Base-by-base conservation (phyloP, 92 coral and sea anemone genomes). In the Palythoa caribaeorum region DNA sequence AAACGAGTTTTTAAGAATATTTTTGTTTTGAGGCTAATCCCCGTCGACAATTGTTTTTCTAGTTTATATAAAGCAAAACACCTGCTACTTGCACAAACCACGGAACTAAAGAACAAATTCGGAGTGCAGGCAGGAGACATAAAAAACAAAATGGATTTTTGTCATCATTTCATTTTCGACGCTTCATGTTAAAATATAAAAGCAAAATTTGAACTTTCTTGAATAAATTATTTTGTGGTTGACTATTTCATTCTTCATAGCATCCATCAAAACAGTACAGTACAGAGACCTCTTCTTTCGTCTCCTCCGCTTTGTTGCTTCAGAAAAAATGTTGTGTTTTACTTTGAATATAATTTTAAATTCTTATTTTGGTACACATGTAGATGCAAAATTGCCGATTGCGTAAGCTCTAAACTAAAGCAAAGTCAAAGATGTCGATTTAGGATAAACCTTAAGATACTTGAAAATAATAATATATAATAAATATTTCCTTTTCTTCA, bases 21-120 rank as follows among this genome's bases (percentile, higher is more conserved):
- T 44, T 81, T 48, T 52, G 12, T 65, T 66, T 66, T 17, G 17
- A 35, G 11, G 14, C 2, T 40, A 47, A 20, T 19, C 74, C 20
- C 86, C 28, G 60, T 66, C 35, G 76, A 19, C 12, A 38, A 44
- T 17, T 81, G 63, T 81, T 81, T 47, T 47, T n/a, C 21, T 81
- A 38, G 66, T 47, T 40, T 39, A 69, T 76, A 81, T 39, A 39
- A 77, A 77, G 66, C 86, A 13, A 81, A 68, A 66, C 86, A 81
- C 86, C 86, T 81, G 86, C 86, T 66, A 81, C 60, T 15, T 51
- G 57, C 36, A 79, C 40, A 51, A 75, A 51, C 44, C 19, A 3
- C 44, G 62, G 19, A 44, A 68, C 86, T 39, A 81, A 66, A 81
- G 83, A 21, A 57, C 44, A 53, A 37, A 3, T 37, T 76, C 8